These are phyloP conservation scores for Andricus quercusramuli DNA, from an alignment of 2,888 invertebrate species.

Conservation along the genomic window DNA sequence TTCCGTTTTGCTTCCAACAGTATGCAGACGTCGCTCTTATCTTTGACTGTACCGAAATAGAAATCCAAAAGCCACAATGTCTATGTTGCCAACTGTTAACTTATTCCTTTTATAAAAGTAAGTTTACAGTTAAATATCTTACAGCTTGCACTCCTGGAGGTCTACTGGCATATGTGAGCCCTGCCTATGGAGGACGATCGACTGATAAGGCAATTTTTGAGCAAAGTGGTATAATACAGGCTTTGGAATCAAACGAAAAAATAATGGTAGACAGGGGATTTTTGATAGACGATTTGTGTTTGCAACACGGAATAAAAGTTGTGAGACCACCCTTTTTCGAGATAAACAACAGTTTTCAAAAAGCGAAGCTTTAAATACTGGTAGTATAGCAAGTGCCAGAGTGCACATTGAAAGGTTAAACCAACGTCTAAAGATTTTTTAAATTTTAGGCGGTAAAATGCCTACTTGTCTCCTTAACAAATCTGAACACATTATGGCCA, in stretches of 20 bases:
- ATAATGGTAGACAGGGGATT: conserved; percentile 61
- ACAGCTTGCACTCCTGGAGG: conserved; percentile 48
- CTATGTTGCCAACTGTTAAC: too few species aligned
- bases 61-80: too few species aligned
- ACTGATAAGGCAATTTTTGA: conserved; percentile 57
- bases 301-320: too few species aligned
- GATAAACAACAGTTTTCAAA: conserved; percentile 46
- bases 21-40: too few species aligned
- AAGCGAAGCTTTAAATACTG: conserved; percentile 41
- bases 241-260: background rate
- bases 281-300: too few species aligned
- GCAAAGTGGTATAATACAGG: too few species aligned
- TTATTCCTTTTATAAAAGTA: too few species aligned
- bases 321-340: background rate
- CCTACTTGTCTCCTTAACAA: conserved; percentile 3
- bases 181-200: conserved; percentile 57
- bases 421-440: conserved; percentile 46
- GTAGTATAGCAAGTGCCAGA: conserved; percentile 44
- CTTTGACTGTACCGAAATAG: too few species aligned
- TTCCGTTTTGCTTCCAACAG: too few species aligned
- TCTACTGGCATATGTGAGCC: conserved; percentile 55
- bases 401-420: conserved; percentile 53
- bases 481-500: conserved; percentile 37
- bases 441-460: conserved; percentile 33
- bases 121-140: too few species aligned